Evolutionary conservation across 92 coral and sea anemone species (phyloP), one percentile per base, ranked within the genome.

Genomic region (Zoanthus gigantus): DNA sequence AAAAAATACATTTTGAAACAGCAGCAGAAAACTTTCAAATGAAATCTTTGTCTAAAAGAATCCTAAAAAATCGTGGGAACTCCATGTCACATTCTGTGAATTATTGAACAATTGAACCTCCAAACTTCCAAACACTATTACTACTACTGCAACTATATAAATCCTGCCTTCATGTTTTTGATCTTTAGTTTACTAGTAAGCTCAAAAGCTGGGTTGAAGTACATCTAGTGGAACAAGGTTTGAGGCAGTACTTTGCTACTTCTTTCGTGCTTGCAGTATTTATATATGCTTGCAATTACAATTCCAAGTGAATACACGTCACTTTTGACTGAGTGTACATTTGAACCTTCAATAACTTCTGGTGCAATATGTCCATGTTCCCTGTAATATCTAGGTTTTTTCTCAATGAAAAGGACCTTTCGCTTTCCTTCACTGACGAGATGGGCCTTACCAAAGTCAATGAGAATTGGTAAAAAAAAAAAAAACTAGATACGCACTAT

Each of bases 391-490:
- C 30, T 48, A 4, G 12, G 28, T 50, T 91, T 82, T 83, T 79
- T 89, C 31, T 71, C 78, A 14, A 0, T 14, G n/a, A 72, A 50
- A 29, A 91, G 92, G n/a, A 9, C 28, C 74, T 88, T 88, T 31
- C 13, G 61, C 45, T 32, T 83, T 0, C 32, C 87, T 18, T 83
- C 91, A 50, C 17, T 72, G 37, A 90, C 14, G 7, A 75, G 31
- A 74, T 78, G 76, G 6, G 93, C 94, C 63, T 93, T 91, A 10
- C 96, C 94, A 80, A 93, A 93, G 72, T 93, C 96, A 63, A 88
- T 76, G 4, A 93, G 82, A 13, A 91, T 37, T 10, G 90, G 92
- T 6, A 86, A 71, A 69, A 84, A 82, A 1, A 34, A 52, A 14
- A 52, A 7, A 7, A 7, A 52, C 15, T 16, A 54, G 10, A 53